Conservation (phyloP, 2,797 vertebrate species). For the Sitta carolinensis region DNA sequence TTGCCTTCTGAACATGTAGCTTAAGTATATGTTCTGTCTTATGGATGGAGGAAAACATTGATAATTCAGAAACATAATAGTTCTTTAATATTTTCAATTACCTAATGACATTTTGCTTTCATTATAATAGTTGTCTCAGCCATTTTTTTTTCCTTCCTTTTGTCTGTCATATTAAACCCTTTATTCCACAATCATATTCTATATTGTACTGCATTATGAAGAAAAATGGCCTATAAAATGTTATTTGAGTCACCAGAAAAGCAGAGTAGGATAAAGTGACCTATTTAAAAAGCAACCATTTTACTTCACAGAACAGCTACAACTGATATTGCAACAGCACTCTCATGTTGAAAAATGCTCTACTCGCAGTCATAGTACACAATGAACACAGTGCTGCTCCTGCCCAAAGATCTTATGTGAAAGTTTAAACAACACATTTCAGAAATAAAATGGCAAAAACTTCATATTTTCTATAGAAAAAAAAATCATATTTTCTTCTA, state of each 20-base stretch:
- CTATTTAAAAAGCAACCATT: slow-evolving; percentile 2
- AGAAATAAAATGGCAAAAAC: slow-evolving; percentile 25
- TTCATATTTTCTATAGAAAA: neutral
- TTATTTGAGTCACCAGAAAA: slow-evolving; percentile 7
- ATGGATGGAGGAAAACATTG: neutral
- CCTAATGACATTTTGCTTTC: neutral
- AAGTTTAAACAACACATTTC: neutral
- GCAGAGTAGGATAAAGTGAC: neutral
- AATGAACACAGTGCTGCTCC: neutral
- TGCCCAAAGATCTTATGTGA: neutral
- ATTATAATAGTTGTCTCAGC: neutral
- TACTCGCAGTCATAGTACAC: neutral
- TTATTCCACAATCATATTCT: neutral
- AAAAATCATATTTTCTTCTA: neutral
- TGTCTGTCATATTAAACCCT: neutral
- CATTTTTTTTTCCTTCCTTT: neutral
- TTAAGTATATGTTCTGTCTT: neutral
- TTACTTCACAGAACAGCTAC: neutral
- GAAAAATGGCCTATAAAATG: neutral
- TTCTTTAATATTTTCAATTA: neutral
- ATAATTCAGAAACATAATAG: neutral
- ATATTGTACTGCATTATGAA: neutral
- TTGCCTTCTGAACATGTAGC: neutral
- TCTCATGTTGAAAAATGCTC: neutral
- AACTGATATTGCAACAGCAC: neutral